phyloP scores from a whole-genome alignment of 2,797 vertebrate genomes.

The Zalophus californianus region DNA sequence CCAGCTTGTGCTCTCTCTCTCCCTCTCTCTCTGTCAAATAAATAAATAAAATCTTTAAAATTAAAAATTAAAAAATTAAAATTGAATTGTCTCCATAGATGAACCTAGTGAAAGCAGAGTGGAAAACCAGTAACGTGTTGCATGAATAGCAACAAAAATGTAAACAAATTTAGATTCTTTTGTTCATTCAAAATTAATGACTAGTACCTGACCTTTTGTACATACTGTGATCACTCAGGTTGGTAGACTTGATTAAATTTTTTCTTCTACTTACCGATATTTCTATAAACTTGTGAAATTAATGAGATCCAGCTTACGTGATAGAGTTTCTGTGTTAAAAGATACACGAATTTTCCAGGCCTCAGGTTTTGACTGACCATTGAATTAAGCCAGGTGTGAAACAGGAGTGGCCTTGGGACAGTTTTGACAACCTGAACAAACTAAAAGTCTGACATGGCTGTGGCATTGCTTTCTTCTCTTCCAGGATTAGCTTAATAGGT shows the following conservation, averaged over 20 bases:
- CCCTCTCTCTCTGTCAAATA: not conserved
- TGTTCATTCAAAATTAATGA: not conserved
- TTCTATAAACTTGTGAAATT: conserved; percentile 27
- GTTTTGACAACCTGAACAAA: conserved; percentile 39
- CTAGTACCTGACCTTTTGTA: not conserved
- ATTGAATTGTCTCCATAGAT: not conserved
- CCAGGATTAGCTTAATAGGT: not conserved
- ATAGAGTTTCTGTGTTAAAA: not conserved
- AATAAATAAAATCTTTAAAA: not conserved
- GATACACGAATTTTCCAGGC: conserved; percentile 50
- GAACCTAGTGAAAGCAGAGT: not conserved
- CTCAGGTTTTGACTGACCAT: conserved; percentile 65
- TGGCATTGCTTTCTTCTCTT: conserved; percentile 33
- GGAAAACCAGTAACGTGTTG: not conserved
- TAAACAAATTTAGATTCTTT: not conserved
- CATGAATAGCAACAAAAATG: not conserved
- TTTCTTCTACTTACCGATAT: not conserved
- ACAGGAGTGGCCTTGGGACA: not conserved
- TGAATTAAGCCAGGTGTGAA: conserved; percentile 73
- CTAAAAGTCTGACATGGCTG: conserved; percentile 57
- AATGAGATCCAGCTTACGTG: not conserved
- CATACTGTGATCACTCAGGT: not conserved
- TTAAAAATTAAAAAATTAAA: not conserved
- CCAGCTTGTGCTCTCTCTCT: too few relatives aligned
- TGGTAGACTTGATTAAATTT: not conserved